Percentiles rank a stretch among this genome's conserved stretches.
Evolutionary conservation across 2,797 vertebrate genomes (phyloP).

Genomic region (Podarcis siculus): DNA sequence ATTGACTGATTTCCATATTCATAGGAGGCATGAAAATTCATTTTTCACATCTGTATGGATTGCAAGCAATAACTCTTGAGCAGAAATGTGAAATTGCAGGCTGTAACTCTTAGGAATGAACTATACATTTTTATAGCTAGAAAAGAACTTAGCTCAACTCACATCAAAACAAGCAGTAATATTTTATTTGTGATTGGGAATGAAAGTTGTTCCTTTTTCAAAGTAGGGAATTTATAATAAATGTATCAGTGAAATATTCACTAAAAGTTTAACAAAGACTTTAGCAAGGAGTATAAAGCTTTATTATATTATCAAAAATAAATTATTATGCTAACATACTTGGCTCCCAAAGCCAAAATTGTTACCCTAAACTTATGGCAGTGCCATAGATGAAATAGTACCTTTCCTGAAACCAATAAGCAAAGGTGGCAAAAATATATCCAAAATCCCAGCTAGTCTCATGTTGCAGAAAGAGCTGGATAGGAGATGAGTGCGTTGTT

Average conservation of each 20-base stretch:
- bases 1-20: slow-evolving; percentile 28
- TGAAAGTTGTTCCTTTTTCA: not conserved
- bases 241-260: not conserved
- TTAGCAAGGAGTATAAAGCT: not conserved
- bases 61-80: slow-evolving; percentile 19
- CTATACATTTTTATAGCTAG: not conserved
- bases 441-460: not conserved
- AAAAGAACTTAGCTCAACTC: not conserved
- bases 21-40: slow-evolving; percentile 16
- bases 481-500: not conserved
- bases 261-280: not conserved
- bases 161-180: not conserved
- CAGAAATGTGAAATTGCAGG: not conserved
- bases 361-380: not conserved
- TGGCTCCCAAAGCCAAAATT: not conserved
- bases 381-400: not conserved
- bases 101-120: not conserved
- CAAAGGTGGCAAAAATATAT: not conserved
- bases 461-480: not conserved
- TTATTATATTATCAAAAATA: slow-evolving; percentile 33
- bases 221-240: not conserved
- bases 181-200: not conserved
- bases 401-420: not conserved
- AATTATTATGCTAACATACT: too few species aligned
- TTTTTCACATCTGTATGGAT: slow-evolving; percentile 18